These are phyloP conservation scores for Phalangium opilio DNA, from an alignment of 2,888 invertebrate genomes.

Conservation along the genomic window DNA sequence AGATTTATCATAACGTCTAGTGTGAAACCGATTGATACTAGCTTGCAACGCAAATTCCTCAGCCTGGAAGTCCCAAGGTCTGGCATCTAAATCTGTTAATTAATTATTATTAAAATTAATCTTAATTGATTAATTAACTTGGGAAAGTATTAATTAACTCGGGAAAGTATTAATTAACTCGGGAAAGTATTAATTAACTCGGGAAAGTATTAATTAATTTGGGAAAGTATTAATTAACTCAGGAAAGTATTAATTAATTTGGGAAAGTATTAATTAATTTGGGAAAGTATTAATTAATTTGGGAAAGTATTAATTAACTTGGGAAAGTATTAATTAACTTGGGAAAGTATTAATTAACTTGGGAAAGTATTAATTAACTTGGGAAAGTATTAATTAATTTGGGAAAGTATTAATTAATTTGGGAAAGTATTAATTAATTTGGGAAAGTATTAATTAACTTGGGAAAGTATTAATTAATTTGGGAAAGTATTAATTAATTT, in stretches of 20 bases:
- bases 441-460: not conserved
- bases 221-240: not conserved
- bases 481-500: not conserved
- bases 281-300: not conserved
- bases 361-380: not conserved
- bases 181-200: not conserved
- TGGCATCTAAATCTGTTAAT: constrained; percentile 53
- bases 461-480: not conserved
- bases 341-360: not conserved
- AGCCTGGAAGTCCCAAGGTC: constrained; percentile 86
- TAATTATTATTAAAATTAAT: not conserved
- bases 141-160: not conserved
- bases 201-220: not conserved
- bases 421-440: not conserved
- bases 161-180: not conserved
- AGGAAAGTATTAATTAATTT: not conserved
- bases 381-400: not conserved
- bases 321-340: not conserved
- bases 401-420: not conserved
- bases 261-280: not conserved
- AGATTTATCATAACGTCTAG: constrained; percentile 56
- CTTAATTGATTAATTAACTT: not conserved
- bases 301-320: not conserved
- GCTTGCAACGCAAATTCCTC: constrained; percentile 89
- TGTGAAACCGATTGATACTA: constrained; percentile 90